Conservation (phyloP, 2,888 invertebrate species). For the Acleris cristana region DNA sequence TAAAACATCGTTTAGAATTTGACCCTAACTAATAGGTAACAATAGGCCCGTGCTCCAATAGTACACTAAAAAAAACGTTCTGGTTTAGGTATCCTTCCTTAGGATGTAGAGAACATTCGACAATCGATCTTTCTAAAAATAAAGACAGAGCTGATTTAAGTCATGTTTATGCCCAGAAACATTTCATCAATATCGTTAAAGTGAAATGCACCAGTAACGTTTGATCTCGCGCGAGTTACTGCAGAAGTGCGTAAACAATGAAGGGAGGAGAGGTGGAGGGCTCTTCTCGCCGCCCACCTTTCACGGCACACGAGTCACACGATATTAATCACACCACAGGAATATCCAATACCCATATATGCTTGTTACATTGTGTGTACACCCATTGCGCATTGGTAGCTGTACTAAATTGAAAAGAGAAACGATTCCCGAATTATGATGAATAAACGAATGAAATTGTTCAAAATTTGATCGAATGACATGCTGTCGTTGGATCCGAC, state of each 20-base stretch:
- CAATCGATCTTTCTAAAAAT: conserved; percentile 44
- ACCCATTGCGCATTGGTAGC: background rate
- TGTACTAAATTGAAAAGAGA: background rate
- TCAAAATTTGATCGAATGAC: conserved; percentile 38
- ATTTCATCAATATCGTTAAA: conserved; percentile 68
- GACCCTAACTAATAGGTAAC: too few relatives aligned
- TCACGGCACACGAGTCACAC: conserved; percentile 20
- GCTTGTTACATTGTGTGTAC: too few relatives aligned
- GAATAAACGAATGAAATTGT: conserved; percentile 18
- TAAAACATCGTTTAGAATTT: background rate
- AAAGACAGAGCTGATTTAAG: conserved; percentile 43
- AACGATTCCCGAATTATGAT: too few relatives aligned
- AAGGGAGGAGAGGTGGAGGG: conserved; percentile 40
- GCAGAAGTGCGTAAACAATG: conserved; percentile 51
- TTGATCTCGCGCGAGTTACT: conserved; percentile 60
- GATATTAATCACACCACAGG: background rate
- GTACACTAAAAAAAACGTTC: too few relatives aligned
- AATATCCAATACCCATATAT: background rate
- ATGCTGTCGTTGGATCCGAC: conserved; percentile 43
- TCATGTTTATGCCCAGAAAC: conserved; percentile 48
- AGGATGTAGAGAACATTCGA: conserved; percentile 24
- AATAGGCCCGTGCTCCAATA: too few relatives aligned
- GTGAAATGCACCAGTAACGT: conserved; percentile 54
- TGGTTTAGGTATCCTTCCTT: too few relatives aligned
- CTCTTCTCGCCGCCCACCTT: conserved; percentile 26